Evolutionary conservation across 2,888 invertebrate genomes (phyloP).

Genomic region (Apocheima hispidaria): DNA sequence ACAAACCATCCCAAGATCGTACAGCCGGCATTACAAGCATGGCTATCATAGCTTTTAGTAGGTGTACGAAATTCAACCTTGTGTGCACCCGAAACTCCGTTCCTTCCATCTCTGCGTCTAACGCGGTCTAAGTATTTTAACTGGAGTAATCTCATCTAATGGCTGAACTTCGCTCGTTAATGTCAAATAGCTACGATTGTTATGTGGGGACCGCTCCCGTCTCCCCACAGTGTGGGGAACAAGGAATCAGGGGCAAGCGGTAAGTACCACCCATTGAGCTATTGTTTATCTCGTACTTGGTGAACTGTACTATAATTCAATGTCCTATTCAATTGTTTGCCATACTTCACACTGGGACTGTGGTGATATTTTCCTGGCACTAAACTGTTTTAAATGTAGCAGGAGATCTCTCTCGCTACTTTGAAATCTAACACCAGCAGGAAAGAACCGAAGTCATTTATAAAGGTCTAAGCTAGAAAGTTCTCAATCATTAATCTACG

Average conservation of each 20-base stretch:
- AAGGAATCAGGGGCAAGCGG: constrained; percentile 25
- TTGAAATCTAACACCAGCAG: no score
- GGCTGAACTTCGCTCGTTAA: constrained; percentile 72
- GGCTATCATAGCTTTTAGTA: not conserved
- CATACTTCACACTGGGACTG: no score
- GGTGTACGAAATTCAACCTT: not conserved
- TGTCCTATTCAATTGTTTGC: no score
- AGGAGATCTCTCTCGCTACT: no score
- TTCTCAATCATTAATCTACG: no score
- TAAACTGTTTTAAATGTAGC: no score
- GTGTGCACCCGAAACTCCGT: not conserved
- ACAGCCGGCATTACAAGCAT: not conserved
- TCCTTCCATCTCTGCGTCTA: constrained; percentile 23
- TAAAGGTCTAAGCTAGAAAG: no score
- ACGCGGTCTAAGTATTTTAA: constrained; percentile 55
- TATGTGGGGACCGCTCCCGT: constrained; percentile 57
- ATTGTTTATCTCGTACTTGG: no score
- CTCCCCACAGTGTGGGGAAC: constrained; percentile 34
- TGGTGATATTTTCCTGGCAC: no score
- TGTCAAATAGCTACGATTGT: constrained; percentile 73
- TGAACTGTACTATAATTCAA: no score
- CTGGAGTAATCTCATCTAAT: constrained; percentile 71
- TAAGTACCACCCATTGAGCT: no score
- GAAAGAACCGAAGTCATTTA: no score
- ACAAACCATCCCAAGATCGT: not conserved